Evolutionary conservation across 2,113 vertebrate species (phyloP), one percentile per base, ranked within the genome.

Genomic region (Channa argus): DNA sequence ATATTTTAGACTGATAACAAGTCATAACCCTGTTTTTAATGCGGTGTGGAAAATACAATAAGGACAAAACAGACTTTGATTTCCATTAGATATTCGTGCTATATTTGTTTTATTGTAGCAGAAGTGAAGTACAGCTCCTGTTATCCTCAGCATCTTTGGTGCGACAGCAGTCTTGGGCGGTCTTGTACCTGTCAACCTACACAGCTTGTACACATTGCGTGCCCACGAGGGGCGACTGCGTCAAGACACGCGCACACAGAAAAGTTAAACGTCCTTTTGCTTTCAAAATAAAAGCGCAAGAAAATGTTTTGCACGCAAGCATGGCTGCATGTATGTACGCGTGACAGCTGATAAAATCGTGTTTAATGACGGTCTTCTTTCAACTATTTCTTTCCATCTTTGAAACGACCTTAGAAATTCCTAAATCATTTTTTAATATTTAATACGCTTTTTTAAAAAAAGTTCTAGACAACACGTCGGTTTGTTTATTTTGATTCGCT

Each of bases 211-310:
- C 60, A 77, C 75, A 63, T 8, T 7, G 9, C 9, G n/a, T n/a
- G 41, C 79, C 71, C 58, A 56, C 3, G 79, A 67, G 0, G 6
- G 37, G 9, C 7, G 3, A 54, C 14, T 39, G 41, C 0, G 38
- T 76, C 71, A 71, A 79, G 41, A 1, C 52, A 54, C 6, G 56
- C 39, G 5, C 5, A 36, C 34, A 46, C 0, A 71, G 5, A n/a
- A 9, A 0, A 24, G 24, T 37, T 45, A 4, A 41, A 38, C 8
- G 49, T 50, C 61, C 3, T 52, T 45, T 0, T 13, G 45, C 34
- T 60, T 88, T 88, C 89, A 88, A 67, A 88, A 79, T 80, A 85
- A 87, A 74, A 69, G 50, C 8, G 1, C 3, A 0, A 1, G 1
- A 24, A 2, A 7, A 0, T 12, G 2, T 33, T 52, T 33, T 1